These are phyloP conservation scores for Drosophila mercatorum DNA, from an alignment of 2,888 invertebrate genomes.

Conservation along the genomic window DNA sequence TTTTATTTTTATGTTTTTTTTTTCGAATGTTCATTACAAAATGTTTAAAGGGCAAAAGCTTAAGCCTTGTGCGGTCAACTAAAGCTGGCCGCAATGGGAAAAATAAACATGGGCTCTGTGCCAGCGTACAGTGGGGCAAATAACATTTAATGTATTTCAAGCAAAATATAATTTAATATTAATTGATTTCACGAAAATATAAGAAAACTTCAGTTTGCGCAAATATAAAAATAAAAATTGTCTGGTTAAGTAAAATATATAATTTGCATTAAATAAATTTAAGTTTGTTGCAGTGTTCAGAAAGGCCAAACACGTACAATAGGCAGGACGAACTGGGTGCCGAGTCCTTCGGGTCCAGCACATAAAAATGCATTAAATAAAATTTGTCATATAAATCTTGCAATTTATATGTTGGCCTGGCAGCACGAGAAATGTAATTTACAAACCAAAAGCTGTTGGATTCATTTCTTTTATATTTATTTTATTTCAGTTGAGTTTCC, in stretches of 20 bases:
- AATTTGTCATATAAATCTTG: conserved; percentile 81
- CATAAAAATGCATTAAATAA: conserved; percentile 79
- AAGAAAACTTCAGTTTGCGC: neutral
- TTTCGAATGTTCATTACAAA: conserved; percentile 67
- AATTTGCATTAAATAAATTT: neutral
- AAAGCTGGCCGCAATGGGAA: conserved; percentile 74
- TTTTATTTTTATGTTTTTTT: conserved; percentile 42
- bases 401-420: conserved; percentile 75
- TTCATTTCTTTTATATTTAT: conserved; percentile 29
- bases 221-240: neutral
- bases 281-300: conserved; percentile 4
- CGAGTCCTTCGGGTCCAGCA: conserved; percentile 54
- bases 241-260: no score
- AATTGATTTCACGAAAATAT: neutral
- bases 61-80: conserved; percentile 74
- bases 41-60: conserved; percentile 77
- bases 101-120: conserved; percentile 71
- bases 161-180: no score
- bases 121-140: conserved; percentile 18
- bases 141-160: no score
- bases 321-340: conserved; percentile 28
- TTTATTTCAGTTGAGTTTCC: conserved; percentile 5
- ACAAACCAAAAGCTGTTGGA: conserved; percentile 69
- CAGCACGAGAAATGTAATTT: conserved; percentile 73
- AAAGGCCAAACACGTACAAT: conserved; percentile 6